phyloP scores from a whole-genome alignment of 1,140 invertebrate genomes.

The Adelges cooleyi region DNA sequence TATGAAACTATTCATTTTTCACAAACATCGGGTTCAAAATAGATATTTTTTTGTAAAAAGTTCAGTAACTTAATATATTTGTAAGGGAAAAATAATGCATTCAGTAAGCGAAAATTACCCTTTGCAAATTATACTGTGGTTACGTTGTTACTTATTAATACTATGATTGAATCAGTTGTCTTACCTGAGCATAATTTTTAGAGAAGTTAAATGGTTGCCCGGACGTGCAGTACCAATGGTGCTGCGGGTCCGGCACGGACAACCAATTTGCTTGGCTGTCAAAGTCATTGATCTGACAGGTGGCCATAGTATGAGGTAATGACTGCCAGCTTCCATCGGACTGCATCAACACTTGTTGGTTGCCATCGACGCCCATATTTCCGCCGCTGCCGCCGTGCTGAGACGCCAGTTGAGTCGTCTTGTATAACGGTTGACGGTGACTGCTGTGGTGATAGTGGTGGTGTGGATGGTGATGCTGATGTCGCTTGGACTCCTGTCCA shows the following conservation, averaged over 20 bases:
- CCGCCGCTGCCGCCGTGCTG: conserved; percentile 34
- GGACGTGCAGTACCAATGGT: conserved; percentile 33
- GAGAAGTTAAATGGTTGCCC: conserved; percentile 31
- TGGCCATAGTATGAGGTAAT: conserved; percentile 33
- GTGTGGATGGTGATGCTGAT: conserved; percentile 44
- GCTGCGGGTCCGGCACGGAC: conserved; percentile 14
- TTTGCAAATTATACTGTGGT: too few species aligned
- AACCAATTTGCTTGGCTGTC: conserved; percentile 18
- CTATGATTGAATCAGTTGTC: too few species aligned
- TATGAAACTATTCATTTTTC: too few species aligned
- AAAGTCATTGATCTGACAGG: conserved; percentile 34
- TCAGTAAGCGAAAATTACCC: too few species aligned
- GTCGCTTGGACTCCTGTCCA: conserved; percentile 29
- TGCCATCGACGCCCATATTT: not conserved
- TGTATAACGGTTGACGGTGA: conserved; percentile 58
- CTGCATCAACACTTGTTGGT: conserved; percentile 22
- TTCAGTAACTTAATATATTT: too few species aligned
- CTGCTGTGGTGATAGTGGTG: conserved; percentile 60
- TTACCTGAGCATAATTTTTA: conserved; percentile 21
- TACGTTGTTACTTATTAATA: too few species aligned
- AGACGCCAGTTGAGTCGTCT: conserved; percentile 45
- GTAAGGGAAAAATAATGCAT: too few species aligned
- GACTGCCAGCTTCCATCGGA: conserved; percentile 33
- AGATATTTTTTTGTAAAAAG: too few species aligned
- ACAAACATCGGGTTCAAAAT: too few species aligned